Percentiles rank a stretch among this genome's conserved stretches.
Evolutionary conservation across 2,888 invertebrate species (phyloP).

Genomic region (Sussaba pulchella): DNA sequence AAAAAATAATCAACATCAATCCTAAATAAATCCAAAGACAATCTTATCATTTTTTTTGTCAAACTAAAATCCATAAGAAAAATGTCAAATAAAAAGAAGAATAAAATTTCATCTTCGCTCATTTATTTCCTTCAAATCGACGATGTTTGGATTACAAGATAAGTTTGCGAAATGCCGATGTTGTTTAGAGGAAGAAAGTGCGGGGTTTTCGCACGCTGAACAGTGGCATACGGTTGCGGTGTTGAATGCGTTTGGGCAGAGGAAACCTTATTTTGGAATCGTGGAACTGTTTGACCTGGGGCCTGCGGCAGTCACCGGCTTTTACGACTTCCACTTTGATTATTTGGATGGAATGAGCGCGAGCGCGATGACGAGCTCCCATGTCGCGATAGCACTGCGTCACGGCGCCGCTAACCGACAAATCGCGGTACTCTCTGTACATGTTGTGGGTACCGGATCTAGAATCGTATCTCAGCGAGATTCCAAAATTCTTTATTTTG

Average conservation of each 20-base stretch:
- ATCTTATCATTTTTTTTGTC: too few relatives aligned
- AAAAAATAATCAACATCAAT: too few relatives aligned
- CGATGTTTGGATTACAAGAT: constrained; percentile 55
- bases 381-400: constrained; percentile 98
- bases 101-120: constrained; percentile 41
- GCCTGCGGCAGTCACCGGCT: constrained; percentile 95
- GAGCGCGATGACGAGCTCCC: constrained; percentile 97
- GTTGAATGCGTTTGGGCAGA: constrained; percentile 95
- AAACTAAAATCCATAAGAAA: neutral
- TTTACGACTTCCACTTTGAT: constrained; percentile 98
- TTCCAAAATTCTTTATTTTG: constrained; percentile 99
- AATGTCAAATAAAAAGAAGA: neutral
- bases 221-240: constrained; percentile 92
- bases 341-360: constrained; percentile 98
- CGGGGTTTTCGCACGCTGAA: constrained; percentile 94
- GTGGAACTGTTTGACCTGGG: constrained; percentile 99
- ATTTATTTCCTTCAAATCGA: constrained; percentile 58
- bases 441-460: constrained; percentile 99
- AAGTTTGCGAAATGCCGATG: constrained; percentile 26
- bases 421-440: constrained; percentile 99
- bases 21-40: too few relatives aligned
- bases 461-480: constrained; percentile 99
- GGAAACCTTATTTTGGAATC: constrained; percentile 98
- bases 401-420: constrained; percentile 97
- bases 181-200: constrained; percentile 89